A percentile compares a stretch with the other conserved stretches of the same genome.
phyloP scores from a whole-genome alignment of 2,797 vertebrate species.

The Australoheros facetus region DNA sequence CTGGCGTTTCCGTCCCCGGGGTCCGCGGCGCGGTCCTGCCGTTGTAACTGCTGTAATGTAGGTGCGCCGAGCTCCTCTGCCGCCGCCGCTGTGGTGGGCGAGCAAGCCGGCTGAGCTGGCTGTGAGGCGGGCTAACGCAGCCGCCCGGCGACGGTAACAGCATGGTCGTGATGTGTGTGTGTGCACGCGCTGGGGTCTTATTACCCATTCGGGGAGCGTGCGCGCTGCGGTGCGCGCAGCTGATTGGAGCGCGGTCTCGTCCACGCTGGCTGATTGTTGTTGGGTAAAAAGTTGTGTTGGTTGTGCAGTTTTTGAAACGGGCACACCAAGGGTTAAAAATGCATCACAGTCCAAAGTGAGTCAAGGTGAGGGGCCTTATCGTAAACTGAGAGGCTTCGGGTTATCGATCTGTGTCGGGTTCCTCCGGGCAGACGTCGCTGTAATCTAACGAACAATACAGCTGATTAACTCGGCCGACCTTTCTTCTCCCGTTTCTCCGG shows the following conservation, averaged over 20 bases:
- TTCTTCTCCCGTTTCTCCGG: conserved; percentile 41
- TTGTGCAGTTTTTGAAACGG: not conserved
- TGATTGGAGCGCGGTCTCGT: not conserved
- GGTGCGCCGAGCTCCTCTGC: no score
- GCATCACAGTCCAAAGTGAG: conserved; percentile 92
- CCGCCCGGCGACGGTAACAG: no score
- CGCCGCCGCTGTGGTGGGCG: no score
- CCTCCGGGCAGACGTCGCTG: conserved; percentile 64
- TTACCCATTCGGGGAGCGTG: not conserved
- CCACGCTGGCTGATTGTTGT: not conserved
- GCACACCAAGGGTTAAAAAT: conserved; percentile 87
- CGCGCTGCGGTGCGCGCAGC: not conserved
- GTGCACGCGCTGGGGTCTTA: not conserved
- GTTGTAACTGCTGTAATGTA: no score
- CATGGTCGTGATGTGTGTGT: not conserved
- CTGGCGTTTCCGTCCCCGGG: conserved; percentile 66
- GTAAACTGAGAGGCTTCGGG: conserved; percentile 23
- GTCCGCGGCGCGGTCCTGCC: not conserved
- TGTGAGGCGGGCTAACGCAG: no score
- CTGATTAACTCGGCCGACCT: conserved; percentile 65
- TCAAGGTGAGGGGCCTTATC: conserved; percentile 84
- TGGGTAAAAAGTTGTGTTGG: conserved; percentile 10
- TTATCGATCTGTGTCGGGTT: conserved; percentile 58
- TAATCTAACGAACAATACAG: conserved; percentile 60
- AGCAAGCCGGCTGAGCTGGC: no score